phyloP scores from a whole-genome alignment of 2,113 vertebrate species.

The Sclerurus mexicanus region DNA sequence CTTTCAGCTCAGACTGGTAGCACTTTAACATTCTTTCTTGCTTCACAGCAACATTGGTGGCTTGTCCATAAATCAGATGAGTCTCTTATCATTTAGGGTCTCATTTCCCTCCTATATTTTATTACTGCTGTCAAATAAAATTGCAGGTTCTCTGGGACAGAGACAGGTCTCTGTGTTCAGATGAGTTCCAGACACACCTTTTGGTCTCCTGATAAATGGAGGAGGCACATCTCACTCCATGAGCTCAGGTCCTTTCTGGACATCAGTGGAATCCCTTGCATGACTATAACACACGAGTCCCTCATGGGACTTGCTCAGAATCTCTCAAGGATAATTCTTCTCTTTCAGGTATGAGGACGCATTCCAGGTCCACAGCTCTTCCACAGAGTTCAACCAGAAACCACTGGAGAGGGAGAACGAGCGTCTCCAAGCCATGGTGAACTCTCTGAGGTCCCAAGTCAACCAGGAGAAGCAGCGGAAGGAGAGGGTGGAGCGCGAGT shows the following conservation, averaged over 20 bases:
- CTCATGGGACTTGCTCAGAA: background rate
- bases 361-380: constrained; percentile 84
- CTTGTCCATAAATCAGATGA: background rate
- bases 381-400: constrained; percentile 81
- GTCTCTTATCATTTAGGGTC: background rate
- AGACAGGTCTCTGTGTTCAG: background rate
- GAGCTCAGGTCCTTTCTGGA: background rate
- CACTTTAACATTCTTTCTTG: background rate
- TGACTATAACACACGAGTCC: background rate
- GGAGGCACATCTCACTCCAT: background rate
- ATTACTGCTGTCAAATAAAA: background rate
- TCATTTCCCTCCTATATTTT: background rate
- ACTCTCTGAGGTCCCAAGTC: constrained; percentile 84
- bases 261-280: background rate
- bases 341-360: constrained; percentile 85
- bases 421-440: constrained; percentile 83
- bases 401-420: constrained; percentile 89
- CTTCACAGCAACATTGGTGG: rapidly evolving
- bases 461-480: constrained; percentile 86
- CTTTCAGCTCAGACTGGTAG: background rate
- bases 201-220: background rate
- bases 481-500: constrained; percentile 87
- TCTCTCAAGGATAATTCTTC: background rate
- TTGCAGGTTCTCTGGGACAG: background rate
- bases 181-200: background rate